A percentile compares a stretch with the other conserved stretches of the same genome.
These are phyloP conservation scores for Urocynchramus pylzowi DNA, from an alignment of 2,113 vertebrate species.

Conservation along the genomic window DNA sequence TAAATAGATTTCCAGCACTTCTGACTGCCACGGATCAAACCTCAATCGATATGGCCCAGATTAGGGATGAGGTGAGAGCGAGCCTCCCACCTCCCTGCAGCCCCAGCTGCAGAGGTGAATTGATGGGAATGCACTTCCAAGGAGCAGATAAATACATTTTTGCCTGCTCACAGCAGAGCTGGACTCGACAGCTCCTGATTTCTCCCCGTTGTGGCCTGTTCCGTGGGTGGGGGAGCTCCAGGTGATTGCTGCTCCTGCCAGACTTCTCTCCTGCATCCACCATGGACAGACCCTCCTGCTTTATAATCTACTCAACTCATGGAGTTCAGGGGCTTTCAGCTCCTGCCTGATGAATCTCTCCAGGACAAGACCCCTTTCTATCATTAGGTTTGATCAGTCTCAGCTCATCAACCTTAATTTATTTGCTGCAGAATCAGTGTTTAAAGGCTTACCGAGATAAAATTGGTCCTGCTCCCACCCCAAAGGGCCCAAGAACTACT, in stretches of 20 bases:
- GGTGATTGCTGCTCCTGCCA: background rate
- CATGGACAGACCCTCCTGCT: background rate
- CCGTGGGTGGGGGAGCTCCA: background rate
- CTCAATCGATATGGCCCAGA: background rate
- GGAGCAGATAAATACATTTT: background rate
- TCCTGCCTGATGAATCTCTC: background rate
- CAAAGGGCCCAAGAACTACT: rapidly evolving
- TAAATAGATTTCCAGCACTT: slow-evolving; percentile 18
- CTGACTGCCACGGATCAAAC: background rate
- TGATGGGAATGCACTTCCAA: background rate
- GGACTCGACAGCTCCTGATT: background rate
- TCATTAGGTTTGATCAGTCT: slow-evolving; percentile 13
- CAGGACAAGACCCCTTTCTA: slow-evolving; percentile 1
- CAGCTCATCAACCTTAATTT: slow-evolving; percentile 32
- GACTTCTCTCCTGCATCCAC: background rate
- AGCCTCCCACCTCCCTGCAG: background rate
- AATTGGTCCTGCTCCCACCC: background rate
- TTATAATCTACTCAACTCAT: background rate
- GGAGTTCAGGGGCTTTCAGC: slow-evolving; percentile 1
- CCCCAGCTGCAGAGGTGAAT: background rate
- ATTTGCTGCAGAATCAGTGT: background rate
- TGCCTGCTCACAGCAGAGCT: background rate
- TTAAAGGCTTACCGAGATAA: background rate
- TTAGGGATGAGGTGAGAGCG: background rate
- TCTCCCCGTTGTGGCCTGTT: background rate